Evolutionary conservation across 2,888 invertebrate genomes (phyloP).

Genomic region (Agonopterix alstromeriana): DNA sequence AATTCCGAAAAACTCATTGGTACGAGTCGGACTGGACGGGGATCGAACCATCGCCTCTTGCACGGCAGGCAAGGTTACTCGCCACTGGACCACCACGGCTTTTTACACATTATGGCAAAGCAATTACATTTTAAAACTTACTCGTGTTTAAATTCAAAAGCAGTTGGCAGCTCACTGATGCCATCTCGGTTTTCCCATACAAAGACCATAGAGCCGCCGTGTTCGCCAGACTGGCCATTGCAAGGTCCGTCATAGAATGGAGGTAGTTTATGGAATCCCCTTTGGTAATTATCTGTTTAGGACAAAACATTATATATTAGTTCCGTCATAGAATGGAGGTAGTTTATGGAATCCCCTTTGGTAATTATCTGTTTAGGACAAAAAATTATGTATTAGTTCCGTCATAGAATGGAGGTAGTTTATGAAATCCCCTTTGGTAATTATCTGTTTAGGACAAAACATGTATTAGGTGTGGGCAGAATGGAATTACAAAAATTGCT

Average conservation of each 20-base stretch:
- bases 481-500: no score
- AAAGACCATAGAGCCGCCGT: conserved; percentile 91
- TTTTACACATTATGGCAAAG: no score
- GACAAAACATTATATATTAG: conserved; percentile 25
- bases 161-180: conserved; percentile 87
- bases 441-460: conserved; percentile 73
- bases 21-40: no score
- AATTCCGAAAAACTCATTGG: no score
- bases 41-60: no score
- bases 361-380: conserved; percentile 80
- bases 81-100: no score
- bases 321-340: conserved; percentile 86
- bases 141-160: conserved; percentile 86
- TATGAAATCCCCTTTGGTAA: conserved; percentile 89
- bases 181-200: conserved; percentile 92
- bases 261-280: conserved; percentile 92
- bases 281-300: conserved; percentile 82
- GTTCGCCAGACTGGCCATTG: conserved; percentile 87
- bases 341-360: conserved; percentile 91
- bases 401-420: conserved; percentile 90
- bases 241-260: conserved; percentile 87
- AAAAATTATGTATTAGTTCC: conserved; percentile 29
- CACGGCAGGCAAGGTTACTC: no score
- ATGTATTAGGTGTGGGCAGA: no score
- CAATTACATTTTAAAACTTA: conserved; percentile 27